Base-by-base conservation (phyloP, 2,888 invertebrate species). In the Spodoptera littoralis region DNA sequence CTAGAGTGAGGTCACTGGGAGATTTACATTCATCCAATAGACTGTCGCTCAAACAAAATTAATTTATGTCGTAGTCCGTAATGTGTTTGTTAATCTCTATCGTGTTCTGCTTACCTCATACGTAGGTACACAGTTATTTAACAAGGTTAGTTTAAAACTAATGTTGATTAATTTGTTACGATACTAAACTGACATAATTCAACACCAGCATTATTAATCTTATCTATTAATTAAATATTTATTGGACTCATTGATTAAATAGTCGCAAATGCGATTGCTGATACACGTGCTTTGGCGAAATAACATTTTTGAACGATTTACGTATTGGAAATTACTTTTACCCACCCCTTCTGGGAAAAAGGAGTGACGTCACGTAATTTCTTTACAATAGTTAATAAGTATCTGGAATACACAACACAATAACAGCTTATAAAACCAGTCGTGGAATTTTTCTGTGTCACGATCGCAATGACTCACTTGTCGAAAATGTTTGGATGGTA, bases 1-100 rank as follows among this genome's bases (percentile, higher is more conserved):
- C 66, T 67, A 59, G 63, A 70, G 67, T 77, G 84, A 84, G 80
- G 85, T 84, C 84, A 81, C 77, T 67, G 67, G 71, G 73, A 79
- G 75, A 81, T 84, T 86, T 81, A 81, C 80, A 83, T 82, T 78
- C 70, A 81, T 71, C 71, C 76, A 82, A 81, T 81, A 76, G 73
- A 81, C 73, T 54, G 68, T 59, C 63, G 60, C 54, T 46, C 62
- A 70, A 70, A 74, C 62, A 70, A 70, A 74, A 78, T 82, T 74
- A 74, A 78, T 81, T 74, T 71, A 81, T 82, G 64, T 65, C 67
- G 57, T 62, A 67, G 65, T 47, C 63, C 55, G 48, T 50, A 65
- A 63, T 61, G 65, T 55, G 72, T 75, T 51, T 71, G 62, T 59
- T 76, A 57, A 66, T 76, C 65, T 60, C 63, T 44, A 50, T 53